These are phyloP conservation scores for Eidolon helvum DNA, from an alignment of 2,113 vertebrate species.

Conservation along the genomic window DNA sequence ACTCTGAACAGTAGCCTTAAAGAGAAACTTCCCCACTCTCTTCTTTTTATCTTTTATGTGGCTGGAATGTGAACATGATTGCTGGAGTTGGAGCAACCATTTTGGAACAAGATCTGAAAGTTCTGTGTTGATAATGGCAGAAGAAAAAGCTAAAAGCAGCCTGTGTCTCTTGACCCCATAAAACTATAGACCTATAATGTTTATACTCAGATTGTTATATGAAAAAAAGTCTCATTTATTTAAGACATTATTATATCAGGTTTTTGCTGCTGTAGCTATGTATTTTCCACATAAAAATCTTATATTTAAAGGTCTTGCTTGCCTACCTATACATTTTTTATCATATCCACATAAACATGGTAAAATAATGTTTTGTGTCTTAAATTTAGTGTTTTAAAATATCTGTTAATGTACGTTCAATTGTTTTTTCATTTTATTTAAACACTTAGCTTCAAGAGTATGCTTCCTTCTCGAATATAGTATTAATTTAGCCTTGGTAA, in stretches of 20 bases:
- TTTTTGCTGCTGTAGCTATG: background rate
- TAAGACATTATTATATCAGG: background rate
- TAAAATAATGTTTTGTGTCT: background rate
- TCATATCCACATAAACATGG: background rate
- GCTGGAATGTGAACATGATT: background rate
- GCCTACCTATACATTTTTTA: background rate
- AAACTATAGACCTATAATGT: background rate
- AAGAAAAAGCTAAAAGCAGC: background rate
- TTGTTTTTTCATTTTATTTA: constrained; percentile 20
- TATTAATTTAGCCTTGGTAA: background rate
- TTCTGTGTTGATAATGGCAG: background rate
- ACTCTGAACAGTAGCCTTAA: background rate
- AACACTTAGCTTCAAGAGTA: background rate
- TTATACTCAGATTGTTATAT: background rate
- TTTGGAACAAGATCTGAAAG: background rate
- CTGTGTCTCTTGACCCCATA: background rate
- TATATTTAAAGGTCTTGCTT: background rate
- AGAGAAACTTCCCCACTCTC: background rate
- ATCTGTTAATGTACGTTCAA: background rate
- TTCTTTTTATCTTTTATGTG: background rate
- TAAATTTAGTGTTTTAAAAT: background rate
- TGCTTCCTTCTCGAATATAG: background rate
- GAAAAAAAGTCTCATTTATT: background rate
- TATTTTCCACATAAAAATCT: background rate
- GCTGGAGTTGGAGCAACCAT: background rate